A percentile compares a stretch with the other conserved stretches of the same genome.
Evolutionary conservation across 2,888 invertebrate genomes (phyloP).

Genomic region (Trilocha varians): DNA sequence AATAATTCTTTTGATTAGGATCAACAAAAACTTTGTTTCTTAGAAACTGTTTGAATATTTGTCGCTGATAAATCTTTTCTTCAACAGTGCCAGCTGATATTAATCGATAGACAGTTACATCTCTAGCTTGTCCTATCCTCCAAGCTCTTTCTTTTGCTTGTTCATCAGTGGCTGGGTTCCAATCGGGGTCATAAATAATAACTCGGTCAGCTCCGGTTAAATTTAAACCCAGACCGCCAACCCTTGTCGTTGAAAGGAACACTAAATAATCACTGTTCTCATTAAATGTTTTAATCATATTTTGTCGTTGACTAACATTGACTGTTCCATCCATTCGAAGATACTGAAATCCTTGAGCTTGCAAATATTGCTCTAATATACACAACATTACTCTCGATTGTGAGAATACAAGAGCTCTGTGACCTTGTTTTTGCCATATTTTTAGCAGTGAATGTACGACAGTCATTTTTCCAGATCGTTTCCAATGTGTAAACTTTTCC

Average conservation of each 20-base stretch:
- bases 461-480: conserved; percentile 91
- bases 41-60: conserved; percentile 94
- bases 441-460: conserved; percentile 89
- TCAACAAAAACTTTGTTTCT: conserved; percentile 92
- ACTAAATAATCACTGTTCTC: conserved; percentile 83
- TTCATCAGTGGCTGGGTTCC: conserved; percentile 96
- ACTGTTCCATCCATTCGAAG: conserved; percentile 94
- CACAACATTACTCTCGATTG: conserved; percentile 91
- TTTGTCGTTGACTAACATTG: conserved; percentile 82
- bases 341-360: conserved; percentile 80
- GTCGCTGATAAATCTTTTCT: conserved; percentile 96
- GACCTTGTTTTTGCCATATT: conserved; percentile 92
- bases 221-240: conserved; percentile 95
- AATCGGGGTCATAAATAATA: conserved; percentile 96
- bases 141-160: conserved; percentile 94
- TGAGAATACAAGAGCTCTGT: conserved; percentile 89
- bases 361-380: conserved; percentile 85
- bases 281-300: conserved; percentile 87
- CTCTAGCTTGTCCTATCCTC: conserved; percentile 90
- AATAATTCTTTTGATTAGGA: conserved; percentile 90
- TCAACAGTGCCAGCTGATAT: conserved; percentile 94
- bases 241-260: conserved; percentile 92
- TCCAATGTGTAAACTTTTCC: conserved; percentile 82
- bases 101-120: conserved; percentile 90
- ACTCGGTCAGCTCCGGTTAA: conserved; percentile 93